These are phyloP conservation scores for Drosophila borealis DNA, from an alignment of 2,888 invertebrate genomes.

Conservation along the genomic window DNA sequence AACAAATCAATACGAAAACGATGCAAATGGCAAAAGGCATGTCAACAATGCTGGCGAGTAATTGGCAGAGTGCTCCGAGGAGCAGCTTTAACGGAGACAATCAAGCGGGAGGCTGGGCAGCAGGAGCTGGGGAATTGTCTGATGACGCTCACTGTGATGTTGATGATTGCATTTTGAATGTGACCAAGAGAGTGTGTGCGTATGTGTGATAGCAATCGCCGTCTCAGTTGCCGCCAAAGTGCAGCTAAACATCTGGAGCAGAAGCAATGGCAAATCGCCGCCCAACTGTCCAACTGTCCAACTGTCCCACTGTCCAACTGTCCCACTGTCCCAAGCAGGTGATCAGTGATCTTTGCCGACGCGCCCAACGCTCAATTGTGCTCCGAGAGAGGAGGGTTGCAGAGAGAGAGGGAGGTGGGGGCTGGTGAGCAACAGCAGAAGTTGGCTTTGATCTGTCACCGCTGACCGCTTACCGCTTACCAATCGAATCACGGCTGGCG, in stretches of 20 bases:
- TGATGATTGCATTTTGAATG: constrained; percentile 69
- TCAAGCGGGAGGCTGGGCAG: constrained; percentile 24
- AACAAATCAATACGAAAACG: constrained; percentile 80
- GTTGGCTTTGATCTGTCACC: constrained; percentile 74
- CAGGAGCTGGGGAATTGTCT: constrained; percentile 25
- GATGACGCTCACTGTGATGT: constrained; percentile 68
- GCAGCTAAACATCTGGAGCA: constrained; percentile 80
- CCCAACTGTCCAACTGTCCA: constrained; percentile 48
- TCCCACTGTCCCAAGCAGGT: constrained; percentile 50
- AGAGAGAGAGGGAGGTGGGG: not conserved
- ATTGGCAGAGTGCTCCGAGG: constrained; percentile 63
- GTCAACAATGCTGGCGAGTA: constrained; percentile 77
- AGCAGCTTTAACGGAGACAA: constrained; percentile 26
- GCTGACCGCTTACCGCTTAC: constrained; percentile 45
- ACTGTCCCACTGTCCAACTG: constrained; percentile 42
- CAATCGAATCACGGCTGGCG: constrained; percentile 79
- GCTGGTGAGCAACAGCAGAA: not conserved
- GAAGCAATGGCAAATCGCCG: constrained; percentile 48
- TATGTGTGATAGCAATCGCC: constrained; percentile 63
- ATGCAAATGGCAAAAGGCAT: constrained; percentile 79
- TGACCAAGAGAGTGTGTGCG: constrained; percentile 9
- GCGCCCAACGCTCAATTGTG: constrained; percentile 38
- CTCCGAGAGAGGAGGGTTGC: no score
- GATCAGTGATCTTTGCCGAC: constrained; percentile 77
- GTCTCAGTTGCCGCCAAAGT: constrained; percentile 65